Conservation (phyloP, 1,140 invertebrate genomes). For the Nymphalis io region DNA sequence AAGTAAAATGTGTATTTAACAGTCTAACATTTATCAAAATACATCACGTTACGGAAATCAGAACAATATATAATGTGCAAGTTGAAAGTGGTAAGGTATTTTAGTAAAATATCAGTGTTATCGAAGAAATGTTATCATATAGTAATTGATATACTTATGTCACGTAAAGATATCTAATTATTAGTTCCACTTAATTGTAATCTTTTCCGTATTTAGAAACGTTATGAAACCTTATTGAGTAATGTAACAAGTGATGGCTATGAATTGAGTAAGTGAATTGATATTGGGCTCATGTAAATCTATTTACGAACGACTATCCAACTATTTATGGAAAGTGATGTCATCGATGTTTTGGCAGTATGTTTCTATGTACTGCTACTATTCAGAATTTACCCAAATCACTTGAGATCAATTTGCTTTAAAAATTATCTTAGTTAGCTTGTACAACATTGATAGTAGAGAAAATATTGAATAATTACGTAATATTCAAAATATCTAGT, state of each 20-base stretch:
- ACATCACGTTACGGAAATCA: no score
- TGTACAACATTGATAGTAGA: background rate
- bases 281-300: constrained; percentile 32
- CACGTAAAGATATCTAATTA: background rate
- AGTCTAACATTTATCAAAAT: no score
- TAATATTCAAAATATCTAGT: background rate
- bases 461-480: background rate
- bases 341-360: constrained; percentile 46
- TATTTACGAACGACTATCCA: constrained; percentile 36
- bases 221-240: background rate
- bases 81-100: background rate
- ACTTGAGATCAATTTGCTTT: background rate
- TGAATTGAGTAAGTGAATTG: no score
- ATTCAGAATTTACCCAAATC: constrained; percentile 20
- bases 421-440: background rate
- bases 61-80: no score
- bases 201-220: background rate
- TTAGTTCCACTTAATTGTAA: background rate
- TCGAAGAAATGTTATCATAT: background rate
- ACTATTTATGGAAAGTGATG: constrained; percentile 46
- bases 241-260: background rate
- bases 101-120: background rate
- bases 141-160: no score
- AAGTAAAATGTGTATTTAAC: no score
- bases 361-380: constrained; percentile 32